Conservation (phyloP, 2,888 invertebrate genomes). For the Ormia ochracea region DNA sequence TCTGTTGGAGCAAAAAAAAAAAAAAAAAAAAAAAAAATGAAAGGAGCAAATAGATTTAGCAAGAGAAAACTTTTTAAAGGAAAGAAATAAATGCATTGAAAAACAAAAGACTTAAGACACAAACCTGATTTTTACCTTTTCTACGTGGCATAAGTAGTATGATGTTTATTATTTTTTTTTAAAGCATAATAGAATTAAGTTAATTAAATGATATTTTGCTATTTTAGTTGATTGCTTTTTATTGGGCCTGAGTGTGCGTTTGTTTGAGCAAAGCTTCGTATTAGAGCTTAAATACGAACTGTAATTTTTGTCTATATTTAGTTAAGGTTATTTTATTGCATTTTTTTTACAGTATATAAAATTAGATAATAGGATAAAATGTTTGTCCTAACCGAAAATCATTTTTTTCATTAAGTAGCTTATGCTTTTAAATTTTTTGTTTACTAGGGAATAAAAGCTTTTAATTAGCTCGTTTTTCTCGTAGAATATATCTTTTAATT, state of each 20-base stretch:
- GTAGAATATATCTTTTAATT: too few species aligned
- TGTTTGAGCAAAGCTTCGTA: not conserved
- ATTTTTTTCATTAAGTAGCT: not conserved
- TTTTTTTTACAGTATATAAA: not conserved
- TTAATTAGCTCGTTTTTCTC: not conserved
- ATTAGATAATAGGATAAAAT: not conserved
- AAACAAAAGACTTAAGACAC: slow-evolving; percentile 49
- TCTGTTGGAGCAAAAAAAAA: not conserved
- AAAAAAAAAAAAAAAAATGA: not conserved
- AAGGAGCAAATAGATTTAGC: not conserved
- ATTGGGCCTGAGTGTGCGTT: slow-evolving; percentile 18
- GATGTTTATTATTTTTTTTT: slow-evolving; percentile 44
- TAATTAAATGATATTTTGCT: slow-evolving; percentile 44
- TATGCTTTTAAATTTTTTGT: not conserved
- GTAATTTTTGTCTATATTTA: slow-evolving; percentile 16
- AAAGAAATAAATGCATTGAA: slow-evolving; percentile 9
- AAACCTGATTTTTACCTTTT: slow-evolving; percentile 18
- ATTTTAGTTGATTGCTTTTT: slow-evolving; percentile 48
- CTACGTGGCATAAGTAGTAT: slow-evolving; percentile 12
- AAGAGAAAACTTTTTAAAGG: not conserved
- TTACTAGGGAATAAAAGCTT: not conserved
- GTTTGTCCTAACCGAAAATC: not conserved
- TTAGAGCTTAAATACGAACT: not conserved
- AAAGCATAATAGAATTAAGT: slow-evolving; percentile 37
- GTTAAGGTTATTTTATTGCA: not conserved